Percentiles rank a stretch among this genome's conserved stretches.
These are phyloP conservation scores for Eleginops maclovinus DNA, from an alignment of 2,113 vertebrate genomes.

Conservation along the genomic window DNA sequence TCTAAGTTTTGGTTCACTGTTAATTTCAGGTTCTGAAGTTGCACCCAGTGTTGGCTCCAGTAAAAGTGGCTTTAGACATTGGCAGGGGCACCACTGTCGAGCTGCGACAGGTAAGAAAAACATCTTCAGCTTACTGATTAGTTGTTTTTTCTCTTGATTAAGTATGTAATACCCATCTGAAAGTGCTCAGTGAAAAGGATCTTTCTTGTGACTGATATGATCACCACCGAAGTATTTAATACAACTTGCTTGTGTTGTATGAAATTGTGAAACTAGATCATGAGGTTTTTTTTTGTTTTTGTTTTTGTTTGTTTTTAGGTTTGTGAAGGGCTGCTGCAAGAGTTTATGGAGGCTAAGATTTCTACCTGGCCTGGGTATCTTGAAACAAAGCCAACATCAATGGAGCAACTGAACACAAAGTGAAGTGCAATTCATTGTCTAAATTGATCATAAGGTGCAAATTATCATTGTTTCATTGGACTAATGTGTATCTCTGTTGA, in stretches of 20 bases:
- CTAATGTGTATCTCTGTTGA: neutral
- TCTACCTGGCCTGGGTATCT: slow-evolving; percentile 94
- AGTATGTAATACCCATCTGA: neutral
- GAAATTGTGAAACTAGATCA: neutral
- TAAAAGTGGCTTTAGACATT: slow-evolving; percentile 93
- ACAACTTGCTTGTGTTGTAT: neutral
- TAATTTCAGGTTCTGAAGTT: slow-evolving; percentile 92
- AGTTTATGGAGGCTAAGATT: slow-evolving; percentile 89
- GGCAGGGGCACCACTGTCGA: slow-evolving; percentile 89
- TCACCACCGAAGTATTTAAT: neutral
- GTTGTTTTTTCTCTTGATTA: neutral
- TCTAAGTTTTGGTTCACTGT: neutral
- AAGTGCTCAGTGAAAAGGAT: neutral
- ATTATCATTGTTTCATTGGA: neutral
- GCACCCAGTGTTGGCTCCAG: slow-evolving; percentile 91
- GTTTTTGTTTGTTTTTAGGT: slow-evolving; percentile 80
- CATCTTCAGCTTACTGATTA: neutral
- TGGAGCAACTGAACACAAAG: slow-evolving; percentile 91
- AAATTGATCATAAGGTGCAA: neutral
- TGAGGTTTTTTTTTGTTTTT: slow-evolving; percentile 8
- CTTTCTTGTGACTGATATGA: neutral
- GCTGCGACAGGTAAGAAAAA: slow-evolving; percentile 87
- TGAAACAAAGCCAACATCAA: slow-evolving; percentile 83
- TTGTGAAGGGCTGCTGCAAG: slow-evolving; percentile 90
- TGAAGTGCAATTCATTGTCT: slow-evolving; percentile 65